A percentile compares a stretch with the other conserved stretches of the same genome.
phyloP scores from a whole-genome alignment of 2,888 invertebrate species.

The Pachycephus smyrnensis region DNA sequence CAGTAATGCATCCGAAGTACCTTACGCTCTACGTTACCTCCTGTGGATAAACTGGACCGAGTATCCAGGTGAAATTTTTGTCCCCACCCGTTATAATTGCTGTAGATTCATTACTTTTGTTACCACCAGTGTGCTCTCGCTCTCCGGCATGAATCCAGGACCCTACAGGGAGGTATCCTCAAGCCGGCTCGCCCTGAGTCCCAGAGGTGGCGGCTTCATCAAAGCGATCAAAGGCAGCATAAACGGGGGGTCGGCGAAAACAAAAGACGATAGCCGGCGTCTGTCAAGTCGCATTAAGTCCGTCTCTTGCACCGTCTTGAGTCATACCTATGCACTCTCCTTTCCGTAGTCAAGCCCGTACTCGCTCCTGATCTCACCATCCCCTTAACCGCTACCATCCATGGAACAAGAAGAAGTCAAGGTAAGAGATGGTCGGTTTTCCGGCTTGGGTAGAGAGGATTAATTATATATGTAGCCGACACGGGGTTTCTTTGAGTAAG shows the following conservation, averaged over 20 bases:
- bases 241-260: constrained; percentile 13
- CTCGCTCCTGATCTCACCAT: neutral
- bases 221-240: constrained; percentile 34
- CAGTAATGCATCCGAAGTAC: neutral
- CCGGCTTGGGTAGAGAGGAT: constrained; percentile 4
- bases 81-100: constrained; percentile 52
- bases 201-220: constrained; percentile 39
- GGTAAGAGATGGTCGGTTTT: neutral
- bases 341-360: neutral
- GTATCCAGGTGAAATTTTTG: constrained; percentile 31
- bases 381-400: neutral
- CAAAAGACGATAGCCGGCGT: constrained; percentile 9
- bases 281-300: constrained; percentile 13
- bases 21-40: neutral
- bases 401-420: neutral
- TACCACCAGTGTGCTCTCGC: constrained; percentile 34
- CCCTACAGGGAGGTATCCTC: neutral
- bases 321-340: neutral
- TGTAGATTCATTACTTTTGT: constrained; percentile 45
- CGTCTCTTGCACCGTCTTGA: constrained; percentile 1
- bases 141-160: neutral
- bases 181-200: neutral
- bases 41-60: neutral
- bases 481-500: neutral
- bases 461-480: constrained; percentile 4